Evolutionary conservation across 2,888 invertebrate genomes (phyloP), one percentile per base, ranked within the genome.

Genomic region (Hypena proboscidalis): DNA sequence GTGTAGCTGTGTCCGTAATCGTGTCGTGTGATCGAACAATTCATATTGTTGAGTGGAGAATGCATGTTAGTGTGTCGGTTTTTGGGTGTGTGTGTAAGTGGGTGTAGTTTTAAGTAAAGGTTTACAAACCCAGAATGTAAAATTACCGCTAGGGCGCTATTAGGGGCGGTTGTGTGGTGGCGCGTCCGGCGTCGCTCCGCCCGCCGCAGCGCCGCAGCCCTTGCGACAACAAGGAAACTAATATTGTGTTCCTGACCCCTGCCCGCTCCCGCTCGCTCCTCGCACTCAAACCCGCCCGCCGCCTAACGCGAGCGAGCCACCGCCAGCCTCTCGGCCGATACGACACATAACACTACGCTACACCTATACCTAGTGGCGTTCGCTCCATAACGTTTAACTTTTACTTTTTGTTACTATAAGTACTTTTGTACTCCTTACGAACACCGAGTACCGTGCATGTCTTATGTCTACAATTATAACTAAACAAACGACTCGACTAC

Each of bases 211-310:
- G 84, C 90, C 87, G 88, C 85, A 81, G 86, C 90, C 91, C 91
- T 91, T 91, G 90, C 90, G 91, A 91, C 90, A 91, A 91, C 91
- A 91, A 91, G 86, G 90, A 91, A 91, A 91, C 91, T 91, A 91
- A 91, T 91, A 90, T 91, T 91, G 83, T 90, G 90, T 85, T 91
- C 90, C 89, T 89, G 82, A 85, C 84, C 82, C 86, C 85, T 74
- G 64, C 71, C 83, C 83, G 67, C 76, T 67, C 60, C 62, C 79
- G 67, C 80, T 65, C 55, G 33, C 51, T 52, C 72, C 72, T 59
- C 70, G 60, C 80, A 67, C 73, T 64, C 87, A 85, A 85, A 85
- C 85, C 83, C 84, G 81, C 83, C 82, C 69, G 55, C 74, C 77
- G 70, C 72, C 53, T 34, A 59, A 57, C 61, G 39, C 54, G 38